Evolutionary conservation across 2,797 vertebrate genomes (phyloP), one percentile per base, ranked within the genome.

Genomic region (Psittacula echo): DNA sequence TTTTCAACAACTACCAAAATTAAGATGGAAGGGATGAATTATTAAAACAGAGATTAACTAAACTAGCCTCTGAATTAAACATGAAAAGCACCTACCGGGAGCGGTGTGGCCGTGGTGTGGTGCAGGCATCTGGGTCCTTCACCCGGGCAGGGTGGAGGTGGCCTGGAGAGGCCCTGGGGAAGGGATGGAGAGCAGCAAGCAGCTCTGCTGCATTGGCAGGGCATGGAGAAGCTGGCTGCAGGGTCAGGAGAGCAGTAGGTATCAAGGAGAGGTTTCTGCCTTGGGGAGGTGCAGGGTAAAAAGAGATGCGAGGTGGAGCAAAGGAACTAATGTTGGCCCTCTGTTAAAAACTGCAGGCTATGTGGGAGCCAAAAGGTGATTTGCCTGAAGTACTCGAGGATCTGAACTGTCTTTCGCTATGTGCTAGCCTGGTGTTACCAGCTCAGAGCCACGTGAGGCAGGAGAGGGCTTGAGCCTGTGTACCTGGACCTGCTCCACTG

Each of bases 1-100:
- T 97, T 97, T 96, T 97, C 96, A 97, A 93, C 96, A 97, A 97
- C 96, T 98, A 98, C 97, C 97, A 97, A 97, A 97, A 98, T 98
- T 97, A 98, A 97, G 97, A 96, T 97, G 94, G 95, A 96, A 95
- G 62, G 83, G 94, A 95, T 98, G 96, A 97, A 98, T 98, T 97
- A 98, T 98, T 98, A 96, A 98, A 96, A 97, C 90, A 89, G 64
- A 93, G 96, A 91, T 97, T 97, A 98, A 96, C 96, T 97, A 97
- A 98, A 98, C 90, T 90, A 94, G 93, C 79, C 41, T 39, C 65
- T 98, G 97, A 97, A 97, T 97, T 96, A 98, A 97, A 97, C 86
- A 98, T 98, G 96, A 94, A 94, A 94, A 66, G 73, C 86, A 90
- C 32, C 47, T 81, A 15, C 87, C 1, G 1, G 90, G 92, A 93